These are phyloP conservation scores for Trissolcus japonicus DNA, from an alignment of 2,888 invertebrate genomes.

Conservation along the genomic window DNA sequence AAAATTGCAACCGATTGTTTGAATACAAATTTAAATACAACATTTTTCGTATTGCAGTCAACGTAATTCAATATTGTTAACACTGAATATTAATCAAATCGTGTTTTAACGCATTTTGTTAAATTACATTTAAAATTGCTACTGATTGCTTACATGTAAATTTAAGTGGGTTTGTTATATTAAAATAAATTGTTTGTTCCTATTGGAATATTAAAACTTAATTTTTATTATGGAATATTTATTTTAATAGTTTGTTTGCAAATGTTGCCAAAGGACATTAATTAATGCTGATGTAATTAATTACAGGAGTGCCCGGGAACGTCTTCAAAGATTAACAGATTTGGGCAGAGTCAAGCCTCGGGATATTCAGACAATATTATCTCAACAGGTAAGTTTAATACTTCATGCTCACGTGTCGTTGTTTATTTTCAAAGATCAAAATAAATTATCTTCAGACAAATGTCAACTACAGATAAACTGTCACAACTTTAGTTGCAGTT, in stretches of 20 bases:
- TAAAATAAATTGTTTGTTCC: not conserved
- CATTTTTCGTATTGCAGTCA: not conserved
- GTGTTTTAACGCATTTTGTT: too few relatives aligned
- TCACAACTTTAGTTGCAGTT: not conserved
- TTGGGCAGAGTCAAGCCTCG: conserved; percentile 92
- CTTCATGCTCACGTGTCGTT: conserved; percentile 28
- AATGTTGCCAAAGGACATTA: not conserved
- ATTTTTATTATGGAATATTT: too few relatives aligned
- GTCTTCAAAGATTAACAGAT: conserved; percentile 93
- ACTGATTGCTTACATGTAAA: too few relatives aligned
- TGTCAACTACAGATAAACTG: not conserved
- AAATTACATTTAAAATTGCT: too few relatives aligned
- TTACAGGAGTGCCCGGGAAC: conserved; percentile 82
- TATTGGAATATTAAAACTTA: too few relatives aligned
- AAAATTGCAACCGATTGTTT: too few relatives aligned
- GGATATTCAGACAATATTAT: conserved; percentile 73
- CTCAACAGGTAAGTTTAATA: conserved; percentile 69
- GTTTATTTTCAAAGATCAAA: conserved; percentile 15
- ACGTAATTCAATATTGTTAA: too few relatives aligned
- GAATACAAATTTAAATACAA: too few relatives aligned
- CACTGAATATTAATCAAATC: too few relatives aligned
- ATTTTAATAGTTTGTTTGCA: not conserved
- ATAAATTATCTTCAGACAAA: not conserved
- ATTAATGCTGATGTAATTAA: conserved; percentile 23
- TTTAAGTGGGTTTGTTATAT: not conserved